Base-by-base conservation (phyloP, 2,888 invertebrate genomes). In the Terebella lapidaria region DNA sequence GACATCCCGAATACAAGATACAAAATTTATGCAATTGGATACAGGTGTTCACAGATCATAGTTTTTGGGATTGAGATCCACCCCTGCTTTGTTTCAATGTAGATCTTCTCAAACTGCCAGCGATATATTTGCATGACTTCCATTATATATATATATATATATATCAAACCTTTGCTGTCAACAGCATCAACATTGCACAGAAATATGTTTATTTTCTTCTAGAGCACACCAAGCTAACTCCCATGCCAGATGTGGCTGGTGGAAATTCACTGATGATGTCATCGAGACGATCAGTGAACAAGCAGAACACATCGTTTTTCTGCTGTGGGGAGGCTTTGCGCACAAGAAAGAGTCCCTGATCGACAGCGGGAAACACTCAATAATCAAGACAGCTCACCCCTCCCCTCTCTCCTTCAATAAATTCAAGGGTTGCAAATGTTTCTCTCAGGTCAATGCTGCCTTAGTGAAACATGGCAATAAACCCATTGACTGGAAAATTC, bases 261-360 rank as follows among this genome's bases (percentile, higher is more conserved):
- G 73, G 68, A 71, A 28, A 20, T 74, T 78, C 56, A 78, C 78
- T 22, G 74, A 77, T 57, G 54, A 62, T 27, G 71, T 76, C n/a
- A 73, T 78, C 24, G 61, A 67, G 30, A 56, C 64, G 2, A 58
- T 78, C 42, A 74, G 70, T 52, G 62, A 70, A 18, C 24, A 70
- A 25, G 65, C 68, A 47, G 24, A 51, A n/a, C 65, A 63, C 3
- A 67, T 76, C 25, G 76, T 77, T 5, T 78, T 77, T 60, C 66
- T 78, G 10, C 65, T 78, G 5, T 77, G 75, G 74, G 78, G 78
- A 49, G 69, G 69, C 22, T 76, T 76, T 64, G 75, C 78, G 0
- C 77, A 77, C 28, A 74, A 74, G 65, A 78, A 78, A 57, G 60
- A 70, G 58, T 70, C 69, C 35, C 61, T 77, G 26, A 67, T 77